These are phyloP conservation scores for Mythimna loreyi DNA, from an alignment of 2,888 invertebrate species.

Conservation along the genomic window DNA sequence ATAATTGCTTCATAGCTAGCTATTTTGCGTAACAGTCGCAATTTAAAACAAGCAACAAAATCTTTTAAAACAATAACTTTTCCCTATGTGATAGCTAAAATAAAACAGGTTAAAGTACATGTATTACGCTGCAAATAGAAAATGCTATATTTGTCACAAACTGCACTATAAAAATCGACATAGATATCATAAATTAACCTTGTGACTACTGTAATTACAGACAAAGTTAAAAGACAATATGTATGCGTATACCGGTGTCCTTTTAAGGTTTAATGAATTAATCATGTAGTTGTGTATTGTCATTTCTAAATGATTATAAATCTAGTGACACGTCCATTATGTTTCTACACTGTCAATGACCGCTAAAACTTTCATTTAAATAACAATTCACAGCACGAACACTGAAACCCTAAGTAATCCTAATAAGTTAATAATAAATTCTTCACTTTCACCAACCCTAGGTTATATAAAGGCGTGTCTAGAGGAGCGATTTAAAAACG, in stretches of 20 bases:
- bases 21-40: no score
- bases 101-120: not conserved
- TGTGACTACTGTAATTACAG: no score
- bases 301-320: conserved; percentile 22
- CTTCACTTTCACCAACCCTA: conserved; percentile 66
- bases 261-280: no score
- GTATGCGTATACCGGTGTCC: no score
- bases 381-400: conserved; percentile 33
- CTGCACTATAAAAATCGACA: not conserved
- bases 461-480: conserved; percentile 62
- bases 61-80: no score
- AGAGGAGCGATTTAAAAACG: conserved; percentile 63
- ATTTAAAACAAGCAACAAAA: no score
- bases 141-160: not conserved
- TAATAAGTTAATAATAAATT: conserved; percentile 40
- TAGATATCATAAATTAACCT: no score
- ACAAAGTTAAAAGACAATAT: no score
- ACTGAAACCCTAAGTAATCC: conserved; percentile 37
- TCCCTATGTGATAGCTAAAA: not conserved
- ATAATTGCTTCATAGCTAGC: no score
- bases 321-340: conserved; percentile 2
- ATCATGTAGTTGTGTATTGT: no score
- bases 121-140: not conserved
- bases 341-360: conserved; percentile 6
- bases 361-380: conserved; percentile 27